Conservation (phyloP, 1,140 invertebrate genomes). For the Macrobrachium nipponense region DNA sequence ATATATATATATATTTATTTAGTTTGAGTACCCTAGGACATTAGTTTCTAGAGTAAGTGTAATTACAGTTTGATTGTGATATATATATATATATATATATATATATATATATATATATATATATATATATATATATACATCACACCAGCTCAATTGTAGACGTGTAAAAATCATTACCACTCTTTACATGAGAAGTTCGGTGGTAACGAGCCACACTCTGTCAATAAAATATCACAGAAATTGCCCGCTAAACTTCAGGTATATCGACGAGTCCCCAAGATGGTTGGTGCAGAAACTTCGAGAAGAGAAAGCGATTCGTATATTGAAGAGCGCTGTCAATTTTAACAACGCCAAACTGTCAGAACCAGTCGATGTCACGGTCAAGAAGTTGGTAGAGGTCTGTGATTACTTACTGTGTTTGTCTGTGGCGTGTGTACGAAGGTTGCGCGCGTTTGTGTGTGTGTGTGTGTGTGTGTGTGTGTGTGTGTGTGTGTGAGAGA, state of each 20-base stretch:
- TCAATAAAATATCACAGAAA: neutral
- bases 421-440: neutral
- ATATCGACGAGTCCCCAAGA: conserved; percentile 17
- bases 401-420: neutral
- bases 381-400: conserved; percentile 9
- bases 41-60: too few species aligned
- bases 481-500: too few species aligned
- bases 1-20: conserved; percentile 19
- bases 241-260: neutral
- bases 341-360: conserved; percentile 15
- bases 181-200: too few species aligned
- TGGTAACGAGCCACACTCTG: neutral
- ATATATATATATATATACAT: neutral
- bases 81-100: conserved; percentile 24
- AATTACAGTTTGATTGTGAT: too few species aligned
- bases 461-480: too few species aligned
- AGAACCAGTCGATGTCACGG: neutral
- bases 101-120: conserved; percentile 21
- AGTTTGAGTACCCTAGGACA: too few species aligned
- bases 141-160: too few species aligned
- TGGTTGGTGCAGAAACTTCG: conserved; percentile 11
- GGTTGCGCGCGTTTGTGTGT: too few species aligned
- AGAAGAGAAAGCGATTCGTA: neutral
- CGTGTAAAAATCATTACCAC: too few species aligned
- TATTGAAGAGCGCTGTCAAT: neutral